A percentile compares a stretch with the other conserved stretches of the same genome.
Evolutionary conservation across 2,888 invertebrate species (phyloP).

Genomic region (Mystacides longicornis): DNA sequence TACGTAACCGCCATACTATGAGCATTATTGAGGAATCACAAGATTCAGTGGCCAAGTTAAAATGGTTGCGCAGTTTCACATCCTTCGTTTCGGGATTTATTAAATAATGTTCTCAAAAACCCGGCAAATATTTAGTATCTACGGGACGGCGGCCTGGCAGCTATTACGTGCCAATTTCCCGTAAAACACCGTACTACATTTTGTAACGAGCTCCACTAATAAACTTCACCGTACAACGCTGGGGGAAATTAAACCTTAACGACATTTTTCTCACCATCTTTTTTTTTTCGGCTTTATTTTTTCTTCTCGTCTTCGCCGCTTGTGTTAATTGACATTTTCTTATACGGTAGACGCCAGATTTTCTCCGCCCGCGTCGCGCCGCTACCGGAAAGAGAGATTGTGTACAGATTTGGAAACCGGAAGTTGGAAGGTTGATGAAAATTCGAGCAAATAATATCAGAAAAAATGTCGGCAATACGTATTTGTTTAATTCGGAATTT

Average conservation of each 20-base stretch:
- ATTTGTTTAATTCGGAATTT: no score
- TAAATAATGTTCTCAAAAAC: neutral
- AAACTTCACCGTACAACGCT: neutral
- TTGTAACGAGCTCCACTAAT: neutral
- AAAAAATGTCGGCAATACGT: no score
- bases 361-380: neutral
- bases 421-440: no score
- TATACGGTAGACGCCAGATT: no score
- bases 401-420: no score
- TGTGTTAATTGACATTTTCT: neutral
- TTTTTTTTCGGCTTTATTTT: no score
- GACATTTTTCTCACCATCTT: neutral
- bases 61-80: neutral
- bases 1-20: no score
- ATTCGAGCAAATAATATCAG: no score
- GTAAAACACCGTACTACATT: neutral
- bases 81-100: neutral
- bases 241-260: neutral
- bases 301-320: no score
- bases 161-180: slow-evolving; percentile 1
- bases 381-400: no score
- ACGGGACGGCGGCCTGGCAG: neutral
- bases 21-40: no score
- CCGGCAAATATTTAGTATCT: neutral
- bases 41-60: no score